Evolutionary conservation across 1,140 invertebrate genomes (phyloP).

Genomic region (Thaumatotibia leucotreta): DNA sequence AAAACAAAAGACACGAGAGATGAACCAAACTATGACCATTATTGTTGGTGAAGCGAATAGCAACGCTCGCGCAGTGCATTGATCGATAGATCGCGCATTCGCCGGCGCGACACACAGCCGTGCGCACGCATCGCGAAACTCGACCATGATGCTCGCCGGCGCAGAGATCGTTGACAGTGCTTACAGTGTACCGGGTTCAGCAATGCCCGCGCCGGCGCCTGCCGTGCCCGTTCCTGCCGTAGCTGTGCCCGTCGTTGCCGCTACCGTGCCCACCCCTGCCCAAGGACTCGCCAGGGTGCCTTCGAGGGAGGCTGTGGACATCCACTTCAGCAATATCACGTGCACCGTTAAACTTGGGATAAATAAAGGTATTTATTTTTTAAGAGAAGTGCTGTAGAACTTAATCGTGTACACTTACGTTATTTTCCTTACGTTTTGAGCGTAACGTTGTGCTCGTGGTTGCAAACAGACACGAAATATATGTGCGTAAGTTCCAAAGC

Average conservation of each 20-base stretch:
- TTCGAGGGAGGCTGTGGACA: constrained; percentile 79
- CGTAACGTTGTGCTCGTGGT: no score
- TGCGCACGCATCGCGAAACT: constrained; percentile 38
- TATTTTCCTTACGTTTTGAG: no score
- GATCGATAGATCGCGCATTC: constrained; percentile 34
- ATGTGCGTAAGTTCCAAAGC: no score
- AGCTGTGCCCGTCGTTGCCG: constrained; percentile 8
- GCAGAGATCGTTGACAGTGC: constrained; percentile 57
- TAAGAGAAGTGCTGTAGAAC: no score
- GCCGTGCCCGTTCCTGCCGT: not conserved
- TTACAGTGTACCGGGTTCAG: constrained; percentile 49
- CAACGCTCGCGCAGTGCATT: no score
- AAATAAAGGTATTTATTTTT: constrained; percentile 78
- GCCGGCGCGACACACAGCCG: constrained; percentile 29
- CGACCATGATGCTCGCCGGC: constrained; percentile 63
- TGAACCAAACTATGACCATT: no score
- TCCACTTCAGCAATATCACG: constrained; percentile 83
- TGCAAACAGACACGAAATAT: no score
- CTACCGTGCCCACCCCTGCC: not conserved
- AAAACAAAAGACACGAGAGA: no score
- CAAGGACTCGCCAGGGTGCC: constrained; percentile 69
- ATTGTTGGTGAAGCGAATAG: no score
- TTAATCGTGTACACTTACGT: no score
- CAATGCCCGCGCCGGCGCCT: constrained; percentile 18
- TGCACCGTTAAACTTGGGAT: constrained; percentile 83